Evolutionary conservation across 2,113 vertebrate species (phyloP), one percentile per base, ranked within the genome.

Genomic region (Theristicus caerulescens): DNA sequence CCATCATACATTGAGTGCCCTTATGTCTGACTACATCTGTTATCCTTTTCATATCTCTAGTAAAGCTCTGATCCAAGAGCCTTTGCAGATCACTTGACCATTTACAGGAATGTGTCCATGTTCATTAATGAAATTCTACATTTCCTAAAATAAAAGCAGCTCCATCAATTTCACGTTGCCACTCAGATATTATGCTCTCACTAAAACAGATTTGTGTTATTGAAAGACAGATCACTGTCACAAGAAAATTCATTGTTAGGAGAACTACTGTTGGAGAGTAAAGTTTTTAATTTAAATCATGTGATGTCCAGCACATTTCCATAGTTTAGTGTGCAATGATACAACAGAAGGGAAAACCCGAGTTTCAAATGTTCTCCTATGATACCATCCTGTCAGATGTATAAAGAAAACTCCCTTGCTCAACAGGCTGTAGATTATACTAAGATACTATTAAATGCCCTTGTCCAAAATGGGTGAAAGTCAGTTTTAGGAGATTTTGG

Each of bases 31-130:
- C 54, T 84, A 22, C 29, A 16, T 40, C 47, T 65, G 8, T 55
- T 70, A 34, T 7, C 19, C 16, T 78, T 73, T 55, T 9, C 32
- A 40, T 11, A 34, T 21, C 7, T 7, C 16, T 31, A 40, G 13
- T 27, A 58, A 40, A 34, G n/a, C 16, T 72, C 21, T 69, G 14
- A 32, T 42, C 20, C 38, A 65, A 78, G 10, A 55, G 7, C 14
- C 26, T 84, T 58, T 65, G 25, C 27, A 91, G 16, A 58, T 11
- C 26, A 16, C 31, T 14, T 40, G 31, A 67, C 31, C 14, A 29
- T 27, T 54, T 25, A 54, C 10, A 62, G 19, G 38, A 4, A n/a
- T 0, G 0, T 36, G 36, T 29, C 20, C 27, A 16, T 26, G 2
- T 22, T 67, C 34, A 19, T 44, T 36, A 76, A 71, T 15, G 24